A percentile compares a stretch with the other conserved stretches of the same genome.
These are phyloP conservation scores for Agrotis ipsilon DNA, from an alignment of 2,888 invertebrate species.

Conservation along the genomic window DNA sequence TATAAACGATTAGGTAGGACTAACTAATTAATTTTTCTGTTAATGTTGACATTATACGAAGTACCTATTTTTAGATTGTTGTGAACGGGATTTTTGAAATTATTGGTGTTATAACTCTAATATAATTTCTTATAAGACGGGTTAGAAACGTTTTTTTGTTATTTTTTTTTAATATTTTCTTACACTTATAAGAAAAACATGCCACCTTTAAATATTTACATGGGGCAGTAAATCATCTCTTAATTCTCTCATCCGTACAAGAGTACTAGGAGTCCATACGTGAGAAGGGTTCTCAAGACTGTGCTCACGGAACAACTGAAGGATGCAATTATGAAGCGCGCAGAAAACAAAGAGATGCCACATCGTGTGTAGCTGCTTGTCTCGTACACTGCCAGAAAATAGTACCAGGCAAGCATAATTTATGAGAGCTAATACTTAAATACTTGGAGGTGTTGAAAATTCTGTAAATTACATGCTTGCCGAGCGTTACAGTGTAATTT, in stretches of 20 bases:
- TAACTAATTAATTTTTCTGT: too few species aligned
- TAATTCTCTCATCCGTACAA: conserved; percentile 27
- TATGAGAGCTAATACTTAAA: conserved; percentile 58
- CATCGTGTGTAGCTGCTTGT: conserved; percentile 48
- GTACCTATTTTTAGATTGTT: too few species aligned
- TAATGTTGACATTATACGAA: too few species aligned
- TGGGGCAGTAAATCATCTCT: background rate
- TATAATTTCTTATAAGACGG: too few species aligned
- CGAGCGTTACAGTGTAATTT: conserved; percentile 40
- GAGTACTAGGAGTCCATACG: conserved; percentile 51
- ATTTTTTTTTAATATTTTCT: too few species aligned
- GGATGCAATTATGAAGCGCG: conserved; percentile 66
- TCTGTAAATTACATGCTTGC: conserved; percentile 48
- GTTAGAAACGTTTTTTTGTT: too few species aligned
- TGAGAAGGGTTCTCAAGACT: conserved; percentile 44
- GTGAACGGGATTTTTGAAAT: background rate
- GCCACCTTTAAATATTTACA: background rate
- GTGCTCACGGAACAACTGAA: conserved; percentile 54
- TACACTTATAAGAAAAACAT: background rate
- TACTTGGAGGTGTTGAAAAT: conserved; percentile 48
- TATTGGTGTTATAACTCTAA: background rate
- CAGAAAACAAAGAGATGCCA: conserved; percentile 61
- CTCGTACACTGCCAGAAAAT: conserved; percentile 46
- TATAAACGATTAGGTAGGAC: background rate
- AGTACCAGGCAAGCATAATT: conserved; percentile 57